A percentile compares a stretch with the other conserved stretches of the same genome.
These are phyloP conservation scores for Megathymus violae DNA, from an alignment of 1,140 invertebrate species.

Conservation along the genomic window DNA sequence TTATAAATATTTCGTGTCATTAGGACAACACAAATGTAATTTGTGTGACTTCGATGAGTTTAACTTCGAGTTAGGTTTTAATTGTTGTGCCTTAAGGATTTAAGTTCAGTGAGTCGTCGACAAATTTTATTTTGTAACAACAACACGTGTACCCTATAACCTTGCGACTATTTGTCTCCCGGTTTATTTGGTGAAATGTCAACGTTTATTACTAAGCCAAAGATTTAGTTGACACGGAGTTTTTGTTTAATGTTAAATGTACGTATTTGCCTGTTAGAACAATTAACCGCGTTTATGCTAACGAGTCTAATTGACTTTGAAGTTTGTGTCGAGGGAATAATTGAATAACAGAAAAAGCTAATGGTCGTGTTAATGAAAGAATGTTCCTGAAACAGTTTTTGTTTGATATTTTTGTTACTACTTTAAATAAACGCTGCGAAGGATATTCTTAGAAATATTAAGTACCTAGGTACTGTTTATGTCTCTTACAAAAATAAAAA, in stretches of 20 bases:
- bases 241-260: slow-evolving; percentile 22
- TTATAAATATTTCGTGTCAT: slow-evolving; percentile 53
- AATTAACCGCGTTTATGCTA: slow-evolving; percentile 26
- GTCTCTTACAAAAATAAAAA: background rate
- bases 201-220: slow-evolving; percentile 44
- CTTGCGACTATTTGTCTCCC: slow-evolving; percentile 48
- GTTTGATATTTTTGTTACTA: background rate
- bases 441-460: no score
- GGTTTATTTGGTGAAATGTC: slow-evolving; percentile 57
- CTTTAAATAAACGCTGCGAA: no score
- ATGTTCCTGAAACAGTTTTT: background rate
- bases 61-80: slow-evolving; percentile 3
- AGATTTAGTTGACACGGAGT: slow-evolving; percentile 37
- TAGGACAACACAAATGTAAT: slow-evolving; percentile 31
- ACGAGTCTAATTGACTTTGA: slow-evolving; percentile 20
- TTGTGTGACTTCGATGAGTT: slow-evolving; percentile 2
- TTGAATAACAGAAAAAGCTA: slow-evolving; percentile 11
- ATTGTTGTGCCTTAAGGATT: background rate
- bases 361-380: slow-evolving; percentile 9
- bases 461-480: background rate
- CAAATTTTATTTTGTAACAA: slow-evolving; percentile 12
- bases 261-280: slow-evolving; percentile 22
- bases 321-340: slow-evolving; percentile 23
- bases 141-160: slow-evolving; percentile 39
- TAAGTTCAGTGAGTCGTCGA: background rate